Percentiles rank a stretch among this genome's conserved stretches.
phyloP scores from a whole-genome alignment of 2,888 invertebrate species.

The Polyommatus icarus region DNA sequence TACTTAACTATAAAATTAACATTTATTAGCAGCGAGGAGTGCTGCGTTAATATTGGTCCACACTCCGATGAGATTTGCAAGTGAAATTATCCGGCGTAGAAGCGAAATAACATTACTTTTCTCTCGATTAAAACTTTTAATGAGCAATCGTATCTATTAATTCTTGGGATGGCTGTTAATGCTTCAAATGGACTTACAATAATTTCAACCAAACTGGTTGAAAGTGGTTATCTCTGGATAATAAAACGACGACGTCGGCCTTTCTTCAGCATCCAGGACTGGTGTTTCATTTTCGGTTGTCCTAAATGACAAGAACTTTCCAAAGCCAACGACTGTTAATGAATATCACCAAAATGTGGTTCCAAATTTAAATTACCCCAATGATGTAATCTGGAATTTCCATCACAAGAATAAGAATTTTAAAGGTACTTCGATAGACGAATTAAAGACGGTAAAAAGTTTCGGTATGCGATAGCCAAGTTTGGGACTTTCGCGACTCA shows the following conservation, averaged over 20 bases:
- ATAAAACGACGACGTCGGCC: background rate
- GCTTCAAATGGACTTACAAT: background rate
- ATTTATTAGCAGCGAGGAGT: constrained; percentile 68
- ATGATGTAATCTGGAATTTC: background rate
- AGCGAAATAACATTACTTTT: constrained; percentile 28
- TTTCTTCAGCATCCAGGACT: no score
- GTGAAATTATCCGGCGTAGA: constrained; percentile 49
- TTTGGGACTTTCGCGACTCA: constrained; percentile 48
- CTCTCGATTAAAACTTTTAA: constrained; percentile 35
- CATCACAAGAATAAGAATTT: constrained; percentile 35
- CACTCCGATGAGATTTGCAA: constrained; percentile 58
- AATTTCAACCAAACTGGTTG: background rate
- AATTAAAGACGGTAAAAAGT: constrained; percentile 51
- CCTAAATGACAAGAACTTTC: background rate
- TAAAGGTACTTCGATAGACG: constrained; percentile 45
- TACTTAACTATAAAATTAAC: constrained; percentile 68
- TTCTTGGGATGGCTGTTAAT: background rate
- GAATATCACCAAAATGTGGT: background rate
- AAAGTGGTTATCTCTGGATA: background rate
- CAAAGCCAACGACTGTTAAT: background rate
- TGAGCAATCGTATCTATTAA: constrained; percentile 32
- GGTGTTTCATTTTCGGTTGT: background rate
- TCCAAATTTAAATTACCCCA: background rate
- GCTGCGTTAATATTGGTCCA: constrained; percentile 73
- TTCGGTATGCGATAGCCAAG: constrained; percentile 51